Base-by-base conservation (phyloP, 92 coral and sea anemone species). In the Phymanthus crucifer region DNA sequence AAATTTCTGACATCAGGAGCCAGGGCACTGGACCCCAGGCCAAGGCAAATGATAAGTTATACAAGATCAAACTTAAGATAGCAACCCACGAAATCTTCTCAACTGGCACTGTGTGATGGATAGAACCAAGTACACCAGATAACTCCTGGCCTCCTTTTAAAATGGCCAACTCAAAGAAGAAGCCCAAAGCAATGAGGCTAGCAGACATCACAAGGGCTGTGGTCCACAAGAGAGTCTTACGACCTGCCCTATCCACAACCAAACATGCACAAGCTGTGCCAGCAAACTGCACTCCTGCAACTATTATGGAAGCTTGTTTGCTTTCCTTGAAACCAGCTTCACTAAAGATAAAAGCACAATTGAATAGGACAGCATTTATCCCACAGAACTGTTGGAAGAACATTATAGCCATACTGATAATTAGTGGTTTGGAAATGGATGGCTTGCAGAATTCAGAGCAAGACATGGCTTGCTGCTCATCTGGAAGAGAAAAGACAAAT, bases 11-110 rank as follows among this genome's bases (percentile, higher is more conserved):
- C 97, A 94, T 92, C 14, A 87, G 84, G 3, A 94, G 76, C 98
- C 98, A 92, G 1, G 97, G 97, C 45, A 92, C 75, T 10, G 98
- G 98, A 5, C 97, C 97, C 97, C 97, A 92, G 8, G 94, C 93
- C 26, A 92, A 6, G 35, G 97, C 74, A 79, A 87, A 94, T 21
- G 81, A 83, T 40, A 89, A 71, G 48, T 78, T 82, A 32, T 74
- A 94, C 43, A 90, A 38, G 9, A 94, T 19, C 38, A 94, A 72
- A n/a, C n/a, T n/a, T n/a, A n/a, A n/a, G n/a, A n/a, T n/a, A n/a
- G n/a, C n/a, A n/a, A n/a, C n/a, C n/a, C n/a, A n/a, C n/a, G n/a
- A n/a, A n/a, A n/a, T n/a, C n/a, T n/a, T n/a, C n/a, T n/a, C n/a
- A n/a, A n/a, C n/a, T n/a, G n/a, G n/a, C n/a, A n/a, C n/a, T n/a